Percentiles rank a stretch among this genome's conserved stretches.
Evolutionary conservation across 1,140 invertebrate species (phyloP).

Genomic region (Chelonus insularis): DNA sequence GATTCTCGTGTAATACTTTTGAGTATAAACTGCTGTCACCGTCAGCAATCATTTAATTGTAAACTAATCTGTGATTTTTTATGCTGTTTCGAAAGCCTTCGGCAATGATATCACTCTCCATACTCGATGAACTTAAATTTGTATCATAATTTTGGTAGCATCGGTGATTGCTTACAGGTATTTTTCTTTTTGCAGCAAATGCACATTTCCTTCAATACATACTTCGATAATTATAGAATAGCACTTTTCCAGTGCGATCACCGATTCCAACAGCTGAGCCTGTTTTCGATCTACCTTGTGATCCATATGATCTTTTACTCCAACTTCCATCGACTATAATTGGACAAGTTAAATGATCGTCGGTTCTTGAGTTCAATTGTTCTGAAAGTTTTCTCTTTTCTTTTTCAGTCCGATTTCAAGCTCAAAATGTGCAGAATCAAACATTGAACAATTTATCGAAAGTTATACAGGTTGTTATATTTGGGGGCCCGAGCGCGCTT

Average conservation of each 20-base stretch:
- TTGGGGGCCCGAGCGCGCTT: too few relatives aligned
- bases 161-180: conserved; percentile 11
- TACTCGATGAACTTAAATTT: conserved; percentile 38
- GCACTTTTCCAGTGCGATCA: conserved; percentile 34
- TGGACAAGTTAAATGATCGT: too few relatives aligned
- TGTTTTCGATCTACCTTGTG: too few relatives aligned
- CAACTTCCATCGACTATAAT: too few relatives aligned
- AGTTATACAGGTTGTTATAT: too few relatives aligned
- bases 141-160: conserved; percentile 45
- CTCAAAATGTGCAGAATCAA: too few relatives aligned
- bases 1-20: conserved; percentile 21
- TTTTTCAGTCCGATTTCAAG: too few relatives aligned
- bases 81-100: conserved; percentile 44
- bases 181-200: conserved; percentile 23
- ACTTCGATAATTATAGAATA: conserved; percentile 42
- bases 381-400: too few relatives aligned
- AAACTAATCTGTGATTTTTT: conserved; percentile 39
- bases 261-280: conserved; percentile 35
- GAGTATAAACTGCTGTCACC: conserved; percentile 44
- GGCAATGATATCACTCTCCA: conserved; percentile 53
- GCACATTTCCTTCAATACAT: conserved; percentile 44
- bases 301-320: too few relatives aligned
- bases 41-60: conserved; percentile 42
- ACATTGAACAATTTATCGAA: too few relatives aligned
- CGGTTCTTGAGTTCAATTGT: too few relatives aligned